Conservation (phyloP, 2,113 vertebrate genomes). For the Columba janthina region DNA sequence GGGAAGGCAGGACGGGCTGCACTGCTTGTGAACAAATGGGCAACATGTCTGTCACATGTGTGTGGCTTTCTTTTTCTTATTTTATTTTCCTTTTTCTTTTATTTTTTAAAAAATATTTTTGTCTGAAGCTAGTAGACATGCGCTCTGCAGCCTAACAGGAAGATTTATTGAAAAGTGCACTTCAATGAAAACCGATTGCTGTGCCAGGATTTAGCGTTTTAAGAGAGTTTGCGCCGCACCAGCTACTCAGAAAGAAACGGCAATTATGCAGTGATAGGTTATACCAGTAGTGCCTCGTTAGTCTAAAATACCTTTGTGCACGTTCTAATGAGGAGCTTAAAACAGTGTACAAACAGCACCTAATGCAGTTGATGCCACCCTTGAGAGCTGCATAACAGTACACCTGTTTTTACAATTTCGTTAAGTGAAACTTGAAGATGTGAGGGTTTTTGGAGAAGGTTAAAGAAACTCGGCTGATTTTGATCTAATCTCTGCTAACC, state of each 20-base stretch:
- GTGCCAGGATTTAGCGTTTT: not conserved
- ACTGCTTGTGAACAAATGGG: too few species aligned
- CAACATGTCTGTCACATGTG: fast-evolving
- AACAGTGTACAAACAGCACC: conserved; percentile 28
- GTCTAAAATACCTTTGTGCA: not conserved
- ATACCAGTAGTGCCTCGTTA: conserved; percentile 18
- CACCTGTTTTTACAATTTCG: conserved; percentile 30
- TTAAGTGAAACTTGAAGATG: conserved; percentile 54
- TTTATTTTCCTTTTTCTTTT: too few species aligned
- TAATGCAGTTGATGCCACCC: conserved; percentile 28
- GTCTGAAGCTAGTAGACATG: not conserved
- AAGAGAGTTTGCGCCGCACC: not conserved
- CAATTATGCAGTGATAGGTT: not conserved
- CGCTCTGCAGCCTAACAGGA: not conserved
- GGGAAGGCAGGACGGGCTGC: not conserved
- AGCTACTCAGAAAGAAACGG: not conserved
- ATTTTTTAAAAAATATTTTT: not conserved
- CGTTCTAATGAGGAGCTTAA: conserved; percentile 33
- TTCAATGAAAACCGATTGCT: not conserved
- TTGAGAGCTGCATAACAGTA: not conserved
- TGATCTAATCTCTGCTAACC: conserved; percentile 36
- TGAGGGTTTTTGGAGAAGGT: not conserved
- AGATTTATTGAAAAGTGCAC: not conserved
- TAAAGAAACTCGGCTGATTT: conserved; percentile 9
- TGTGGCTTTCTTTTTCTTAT: not conserved